These are phyloP conservation scores for Zaprionus vittiger DNA, from an alignment of 1,140 invertebrate genomes.

Conservation along the genomic window DNA sequence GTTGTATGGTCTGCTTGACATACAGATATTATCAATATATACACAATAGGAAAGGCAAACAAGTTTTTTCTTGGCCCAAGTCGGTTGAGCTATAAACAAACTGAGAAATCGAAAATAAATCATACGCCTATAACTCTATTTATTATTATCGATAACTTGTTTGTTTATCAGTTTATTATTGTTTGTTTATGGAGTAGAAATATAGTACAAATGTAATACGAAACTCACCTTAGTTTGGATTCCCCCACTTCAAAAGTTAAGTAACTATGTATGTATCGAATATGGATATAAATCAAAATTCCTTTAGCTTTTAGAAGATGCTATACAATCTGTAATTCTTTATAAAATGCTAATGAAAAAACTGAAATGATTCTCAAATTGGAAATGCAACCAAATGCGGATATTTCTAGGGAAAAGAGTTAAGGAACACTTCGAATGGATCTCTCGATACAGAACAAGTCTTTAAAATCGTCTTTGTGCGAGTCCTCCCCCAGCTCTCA, in stretches of 20 bases:
- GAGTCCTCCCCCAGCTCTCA: neutral
- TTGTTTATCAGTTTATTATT: neutral
- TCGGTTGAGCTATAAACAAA: neutral
- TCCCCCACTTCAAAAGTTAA: neutral
- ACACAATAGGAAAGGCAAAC: constrained; percentile 4
- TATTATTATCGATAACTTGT: constrained; percentile 3
- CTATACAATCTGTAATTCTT: neutral
- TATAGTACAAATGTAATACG: neutral
- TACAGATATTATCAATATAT: constrained; percentile 1
- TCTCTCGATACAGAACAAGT: neutral
- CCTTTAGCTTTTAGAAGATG: neutral
- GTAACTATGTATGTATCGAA: neutral
- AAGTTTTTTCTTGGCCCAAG: neutral
- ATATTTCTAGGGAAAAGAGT: neutral
- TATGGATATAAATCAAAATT: neutral
- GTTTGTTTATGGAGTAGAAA: neutral
- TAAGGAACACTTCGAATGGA: neutral
- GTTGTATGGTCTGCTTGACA: neutral
- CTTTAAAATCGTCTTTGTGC: constrained; percentile 16
- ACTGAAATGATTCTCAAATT: neutral
- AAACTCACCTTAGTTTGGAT: neutral
- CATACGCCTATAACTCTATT: neutral
- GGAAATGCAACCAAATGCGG: neutral
- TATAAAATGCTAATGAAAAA: constrained; percentile 3
- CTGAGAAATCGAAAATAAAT: constrained; percentile 4